These are phyloP conservation scores for Cyprichromis sp. DNA, from an alignment of 2,113 vertebrate species.

Conservation along the genomic window DNA sequence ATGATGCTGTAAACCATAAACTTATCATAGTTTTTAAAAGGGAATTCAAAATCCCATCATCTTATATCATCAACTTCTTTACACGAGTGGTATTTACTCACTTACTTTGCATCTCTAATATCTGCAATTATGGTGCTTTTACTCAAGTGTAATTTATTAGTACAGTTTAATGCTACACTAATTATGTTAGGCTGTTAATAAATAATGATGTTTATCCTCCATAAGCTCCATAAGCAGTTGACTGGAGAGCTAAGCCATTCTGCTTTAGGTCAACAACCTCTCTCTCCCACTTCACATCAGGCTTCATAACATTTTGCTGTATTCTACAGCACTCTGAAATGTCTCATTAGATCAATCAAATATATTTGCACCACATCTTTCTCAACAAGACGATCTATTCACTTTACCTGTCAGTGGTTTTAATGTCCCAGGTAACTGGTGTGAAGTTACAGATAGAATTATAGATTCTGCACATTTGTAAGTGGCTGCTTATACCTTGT, in stretches of 20 bases:
- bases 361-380: background rate
- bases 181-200: conserved; percentile 10
- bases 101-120: background rate
- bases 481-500: background rate
- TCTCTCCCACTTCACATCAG: background rate
- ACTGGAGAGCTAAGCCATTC: background rate
- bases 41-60: background rate
- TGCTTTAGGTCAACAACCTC: background rate
- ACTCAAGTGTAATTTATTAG: background rate
- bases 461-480: background rate
- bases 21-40: background rate
- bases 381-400: background rate
- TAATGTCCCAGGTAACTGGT: background rate
- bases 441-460: background rate
- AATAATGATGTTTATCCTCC: conserved; percentile 15
- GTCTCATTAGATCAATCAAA: background rate
- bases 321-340: background rate
- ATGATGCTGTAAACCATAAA: background rate
- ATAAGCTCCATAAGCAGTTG: background rate
- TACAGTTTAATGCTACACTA: background rate
- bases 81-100: background rate
- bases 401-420: background rate
- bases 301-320: background rate
- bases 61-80: background rate
- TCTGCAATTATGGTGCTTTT: background rate